Conservation (phyloP, 2,113 vertebrate species). For the Sturnus vulgaris region DNA sequence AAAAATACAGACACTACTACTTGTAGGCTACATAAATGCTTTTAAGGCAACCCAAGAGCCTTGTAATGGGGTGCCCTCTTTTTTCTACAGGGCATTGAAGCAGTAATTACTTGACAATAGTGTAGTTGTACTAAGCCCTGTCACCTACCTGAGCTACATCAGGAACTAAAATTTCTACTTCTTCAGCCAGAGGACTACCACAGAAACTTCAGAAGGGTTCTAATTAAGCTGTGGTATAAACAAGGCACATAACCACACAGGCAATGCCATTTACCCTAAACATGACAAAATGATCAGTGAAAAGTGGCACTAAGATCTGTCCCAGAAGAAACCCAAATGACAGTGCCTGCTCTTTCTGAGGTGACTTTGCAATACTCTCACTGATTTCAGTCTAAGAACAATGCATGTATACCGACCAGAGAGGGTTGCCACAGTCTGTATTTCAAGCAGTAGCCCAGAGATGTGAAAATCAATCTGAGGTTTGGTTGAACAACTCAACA, state of each 20-base stretch:
- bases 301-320: not conserved
- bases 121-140: not conserved
- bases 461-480: not conserved
- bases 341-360: rapidly evolving
- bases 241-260: not conserved
- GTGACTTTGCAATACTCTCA: not conserved
- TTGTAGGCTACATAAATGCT: not conserved
- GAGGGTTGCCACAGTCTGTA: not conserved
- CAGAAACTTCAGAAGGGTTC: not conserved
- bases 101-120: not conserved
- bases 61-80: not conserved
- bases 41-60: not conserved
- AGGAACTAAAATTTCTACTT: not conserved
- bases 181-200: not conserved
- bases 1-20: not conserved
- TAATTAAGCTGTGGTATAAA: not conserved
- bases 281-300: not conserved
- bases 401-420: not conserved
- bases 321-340: not conserved
- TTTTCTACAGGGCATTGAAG: not conserved
- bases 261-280: not conserved
- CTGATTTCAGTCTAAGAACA: not conserved
- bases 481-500: not conserved
- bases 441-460: not conserved
- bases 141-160: not conserved